phyloP scores from a whole-genome alignment of 1,140 invertebrate genomes.

The Rhyacophila brunnea region DNA sequence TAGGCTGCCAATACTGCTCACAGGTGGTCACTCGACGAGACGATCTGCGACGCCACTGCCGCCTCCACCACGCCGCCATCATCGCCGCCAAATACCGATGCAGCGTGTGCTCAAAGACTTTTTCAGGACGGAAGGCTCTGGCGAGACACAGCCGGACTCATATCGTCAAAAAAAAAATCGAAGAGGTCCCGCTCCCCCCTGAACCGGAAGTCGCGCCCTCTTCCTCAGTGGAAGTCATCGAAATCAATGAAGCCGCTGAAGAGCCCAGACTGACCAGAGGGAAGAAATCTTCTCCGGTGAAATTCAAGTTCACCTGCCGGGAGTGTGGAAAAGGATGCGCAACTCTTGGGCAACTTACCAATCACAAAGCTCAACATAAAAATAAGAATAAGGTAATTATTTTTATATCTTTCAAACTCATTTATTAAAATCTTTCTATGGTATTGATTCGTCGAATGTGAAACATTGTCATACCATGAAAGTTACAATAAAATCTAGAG shows the following conservation, averaged over 20 bases:
- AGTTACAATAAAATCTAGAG: too few species aligned
- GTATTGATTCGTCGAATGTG: too few species aligned
- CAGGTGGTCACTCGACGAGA: conserved; percentile 1
- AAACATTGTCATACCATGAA: too few species aligned
- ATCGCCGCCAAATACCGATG: conserved; percentile 7
- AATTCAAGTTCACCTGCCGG: conserved; percentile 24
- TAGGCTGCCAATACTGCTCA: conserved; percentile 17
- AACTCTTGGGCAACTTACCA: conserved; percentile 12
- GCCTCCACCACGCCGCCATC: not conserved
- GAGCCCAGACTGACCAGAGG: not conserved
- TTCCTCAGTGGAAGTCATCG: not conserved
- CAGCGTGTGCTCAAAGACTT: conserved; percentile 4
- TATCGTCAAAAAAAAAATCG: conserved; percentile 2
- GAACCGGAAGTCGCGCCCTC: conserved; percentile 1
- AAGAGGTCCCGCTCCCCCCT: not conserved
- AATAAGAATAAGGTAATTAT: not conserved
- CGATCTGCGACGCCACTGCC: conserved; percentile 12
- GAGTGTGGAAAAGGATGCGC: conserved; percentile 17
- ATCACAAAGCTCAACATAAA: conserved; percentile 20
- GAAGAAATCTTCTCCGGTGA: not conserved
- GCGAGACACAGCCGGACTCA: conserved; percentile 4
- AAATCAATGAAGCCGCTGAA: not conserved
- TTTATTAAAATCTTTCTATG: too few species aligned
- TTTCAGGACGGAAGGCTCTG: not conserved
- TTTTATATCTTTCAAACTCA: not conserved